phyloP scores from a whole-genome alignment of 2,888 invertebrate genomes.

The Halictus ligatus region DNA sequence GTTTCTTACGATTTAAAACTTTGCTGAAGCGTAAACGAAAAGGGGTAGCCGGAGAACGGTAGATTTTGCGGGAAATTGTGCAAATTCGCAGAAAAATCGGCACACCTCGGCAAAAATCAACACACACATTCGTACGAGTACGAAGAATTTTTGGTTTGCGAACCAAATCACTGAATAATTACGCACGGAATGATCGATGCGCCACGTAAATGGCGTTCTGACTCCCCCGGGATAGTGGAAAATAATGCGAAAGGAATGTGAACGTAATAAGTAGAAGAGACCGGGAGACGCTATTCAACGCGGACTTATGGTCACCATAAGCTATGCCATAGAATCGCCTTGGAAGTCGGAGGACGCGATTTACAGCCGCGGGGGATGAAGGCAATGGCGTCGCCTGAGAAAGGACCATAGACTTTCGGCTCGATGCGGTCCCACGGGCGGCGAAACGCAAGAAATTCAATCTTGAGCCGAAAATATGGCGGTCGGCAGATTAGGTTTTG shows the following conservation, averaged over 20 bases:
- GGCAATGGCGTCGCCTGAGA: background rate
- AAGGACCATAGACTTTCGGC: background rate
- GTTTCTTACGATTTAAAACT: no score
- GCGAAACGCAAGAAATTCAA: background rate
- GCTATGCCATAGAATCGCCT: background rate
- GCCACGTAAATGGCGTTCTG: background rate
- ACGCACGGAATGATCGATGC: background rate
- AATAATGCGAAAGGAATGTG: background rate
- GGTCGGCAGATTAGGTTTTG: background rate
- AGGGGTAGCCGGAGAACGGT: background rate
- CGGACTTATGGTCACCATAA: slow-evolving; percentile 1
- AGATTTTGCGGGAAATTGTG: background rate
- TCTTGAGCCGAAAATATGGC: background rate
- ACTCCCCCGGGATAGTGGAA: background rate
- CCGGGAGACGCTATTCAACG: background rate
- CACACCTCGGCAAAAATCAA: background rate
- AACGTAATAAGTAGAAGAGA: background rate
- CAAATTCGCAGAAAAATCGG: background rate
- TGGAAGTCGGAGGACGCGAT: background rate
- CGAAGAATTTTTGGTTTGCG: background rate
- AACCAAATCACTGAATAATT: background rate
- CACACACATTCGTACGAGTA: background rate
- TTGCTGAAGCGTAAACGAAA: no score
- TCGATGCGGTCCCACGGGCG: background rate
- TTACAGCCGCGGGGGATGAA: background rate